Conservation (phyloP, 2,797 vertebrate species). For the Urosaurus nigricauda region DNA sequence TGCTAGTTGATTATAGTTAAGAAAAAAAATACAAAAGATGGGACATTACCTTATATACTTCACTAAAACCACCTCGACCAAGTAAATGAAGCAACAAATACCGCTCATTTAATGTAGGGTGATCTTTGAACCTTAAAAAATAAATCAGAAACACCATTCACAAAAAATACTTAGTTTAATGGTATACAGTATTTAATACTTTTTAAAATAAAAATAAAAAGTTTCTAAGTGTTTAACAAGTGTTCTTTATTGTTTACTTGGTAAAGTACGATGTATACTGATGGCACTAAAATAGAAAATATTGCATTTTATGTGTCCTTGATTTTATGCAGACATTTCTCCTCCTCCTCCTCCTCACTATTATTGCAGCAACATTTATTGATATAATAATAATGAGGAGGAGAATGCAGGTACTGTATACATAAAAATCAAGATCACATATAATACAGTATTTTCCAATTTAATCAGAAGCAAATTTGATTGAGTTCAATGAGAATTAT, state of each 20-base stretch:
- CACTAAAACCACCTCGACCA: constrained; percentile 98
- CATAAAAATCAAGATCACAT: neutral
- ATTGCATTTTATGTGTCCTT: no score
- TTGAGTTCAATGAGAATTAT: neutral
- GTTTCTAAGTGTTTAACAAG: neutral
- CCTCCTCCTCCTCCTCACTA: no score
- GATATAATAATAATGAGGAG: no score
- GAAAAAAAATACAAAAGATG: neutral
- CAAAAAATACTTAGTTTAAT: neutral
- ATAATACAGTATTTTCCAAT: neutral
- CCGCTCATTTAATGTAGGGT: constrained; percentile 96
- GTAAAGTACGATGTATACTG: no score
- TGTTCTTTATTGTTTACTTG: neutral
- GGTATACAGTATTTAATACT: neutral
- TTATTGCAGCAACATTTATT: no score
- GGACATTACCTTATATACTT: constrained; percentile 94
- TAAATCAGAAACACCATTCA: neutral
- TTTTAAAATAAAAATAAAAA: no score
- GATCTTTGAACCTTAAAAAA: constrained; percentile 94
- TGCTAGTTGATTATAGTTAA: neutral
- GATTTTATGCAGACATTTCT: no score
- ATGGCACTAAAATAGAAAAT: no score
- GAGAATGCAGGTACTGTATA: no score
- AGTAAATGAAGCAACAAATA: constrained; percentile 97
- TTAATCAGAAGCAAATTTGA: neutral